These are phyloP conservation scores for Pelobates cultripes DNA, from an alignment of 2,797 vertebrate genomes.

Conservation along the genomic window DNA sequence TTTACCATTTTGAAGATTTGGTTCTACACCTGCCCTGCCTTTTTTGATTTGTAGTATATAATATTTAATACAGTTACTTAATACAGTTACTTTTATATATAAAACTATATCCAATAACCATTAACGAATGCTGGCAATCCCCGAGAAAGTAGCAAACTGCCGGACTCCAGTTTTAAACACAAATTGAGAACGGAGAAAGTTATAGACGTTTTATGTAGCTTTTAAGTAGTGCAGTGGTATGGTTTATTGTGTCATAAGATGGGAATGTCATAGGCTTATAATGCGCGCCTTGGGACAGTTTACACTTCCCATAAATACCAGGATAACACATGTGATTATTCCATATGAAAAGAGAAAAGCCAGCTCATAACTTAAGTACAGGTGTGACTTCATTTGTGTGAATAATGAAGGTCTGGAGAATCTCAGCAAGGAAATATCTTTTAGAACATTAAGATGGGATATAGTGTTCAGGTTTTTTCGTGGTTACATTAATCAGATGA, in stretches of 20 bases:
- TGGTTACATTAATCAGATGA: constrained; percentile 20
- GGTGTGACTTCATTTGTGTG: constrained; percentile 19
- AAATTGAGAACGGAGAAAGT: constrained; percentile 23
- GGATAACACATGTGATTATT: constrained; percentile 43
- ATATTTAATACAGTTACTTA: background rate
- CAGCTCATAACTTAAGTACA: constrained; percentile 33
- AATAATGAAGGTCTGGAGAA: constrained; percentile 22
- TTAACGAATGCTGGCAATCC: too few species aligned
- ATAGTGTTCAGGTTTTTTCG: constrained; percentile 6
- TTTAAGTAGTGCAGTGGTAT: constrained; percentile 42
- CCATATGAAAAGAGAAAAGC: constrained; percentile 40
- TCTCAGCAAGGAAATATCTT: constrained; percentile 12
- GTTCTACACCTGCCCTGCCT: too few species aligned
- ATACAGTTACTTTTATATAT: background rate
- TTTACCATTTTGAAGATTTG: too few species aligned
- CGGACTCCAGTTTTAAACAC: background rate
- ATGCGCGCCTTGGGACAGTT: constrained; percentile 43
- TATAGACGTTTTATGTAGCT: constrained; percentile 27
- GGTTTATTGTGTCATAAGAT: constrained; percentile 53
- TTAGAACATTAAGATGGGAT: constrained; percentile 4
- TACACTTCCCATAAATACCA: constrained; percentile 47
- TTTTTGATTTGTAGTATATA: too few species aligned
- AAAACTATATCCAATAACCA: background rate
- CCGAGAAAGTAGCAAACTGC: too few species aligned
- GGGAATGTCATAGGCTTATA: constrained; percentile 43